Conservation (phyloP, 2,113 vertebrate species). For the Lepus timidus region DNA sequence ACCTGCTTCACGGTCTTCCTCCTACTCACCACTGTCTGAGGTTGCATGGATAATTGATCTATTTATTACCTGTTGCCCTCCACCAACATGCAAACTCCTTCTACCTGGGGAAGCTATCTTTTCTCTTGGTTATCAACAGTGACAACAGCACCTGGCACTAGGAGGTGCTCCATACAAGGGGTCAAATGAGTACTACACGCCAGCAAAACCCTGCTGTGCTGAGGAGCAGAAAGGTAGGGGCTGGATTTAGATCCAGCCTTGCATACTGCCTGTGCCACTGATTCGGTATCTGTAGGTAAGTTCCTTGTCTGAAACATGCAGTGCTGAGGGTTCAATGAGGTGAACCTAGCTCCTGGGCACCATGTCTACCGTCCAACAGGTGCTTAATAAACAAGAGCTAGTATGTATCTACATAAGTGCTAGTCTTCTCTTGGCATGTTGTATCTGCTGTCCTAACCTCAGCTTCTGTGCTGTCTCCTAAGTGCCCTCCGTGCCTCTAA, state of each 20-base stretch:
- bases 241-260: not conserved
- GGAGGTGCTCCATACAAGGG: not conserved
- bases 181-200: not conserved
- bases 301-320: conserved; percentile 16
- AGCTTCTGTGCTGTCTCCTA: not conserved
- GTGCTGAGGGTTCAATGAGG: not conserved
- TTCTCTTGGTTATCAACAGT: not conserved
- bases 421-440: not conserved
- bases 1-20: not conserved
- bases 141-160: not conserved
- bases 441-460: not conserved
- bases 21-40: not conserved
- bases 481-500: not conserved
- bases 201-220: no score
- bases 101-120: not conserved
- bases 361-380: not conserved
- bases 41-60: not conserved
- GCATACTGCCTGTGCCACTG: not conserved
- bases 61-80: not conserved
- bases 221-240: not conserved
- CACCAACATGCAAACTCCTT: not conserved
- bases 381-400: not conserved
- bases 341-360: not conserved
- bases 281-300: not conserved
- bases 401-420: not conserved